Conservation (phyloP, 2,888 invertebrate species). For the Lordiphosa andalusiaca region DNA sequence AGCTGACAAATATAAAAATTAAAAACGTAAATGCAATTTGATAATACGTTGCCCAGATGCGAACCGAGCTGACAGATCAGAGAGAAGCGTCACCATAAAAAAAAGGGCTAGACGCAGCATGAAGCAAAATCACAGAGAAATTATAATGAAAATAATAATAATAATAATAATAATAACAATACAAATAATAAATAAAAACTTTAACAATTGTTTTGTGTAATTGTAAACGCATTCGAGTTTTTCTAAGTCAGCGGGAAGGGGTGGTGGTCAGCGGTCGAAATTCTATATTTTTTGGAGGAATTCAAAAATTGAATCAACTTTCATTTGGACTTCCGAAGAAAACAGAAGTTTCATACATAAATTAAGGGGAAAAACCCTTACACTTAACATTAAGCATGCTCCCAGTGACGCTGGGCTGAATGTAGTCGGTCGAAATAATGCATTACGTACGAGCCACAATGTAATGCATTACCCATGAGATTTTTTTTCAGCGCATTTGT, state of each 20-base stretch:
- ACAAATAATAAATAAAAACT: conserved; percentile 79
- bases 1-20: conserved; percentile 3
- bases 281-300: too few relatives aligned
- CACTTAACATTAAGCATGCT: too few relatives aligned
- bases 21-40: conserved; percentile 43
- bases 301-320: too few relatives aligned
- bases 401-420: too few relatives aligned
- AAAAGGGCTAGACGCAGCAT: conserved; percentile 5
- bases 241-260: conserved; percentile 13
- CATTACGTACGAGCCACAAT: too few relatives aligned
- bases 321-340: too few relatives aligned
- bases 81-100: conserved; percentile 26
- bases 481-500: too few relatives aligned
- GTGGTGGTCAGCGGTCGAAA: too few relatives aligned
- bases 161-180: conserved; percentile 56
- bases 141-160: conserved; percentile 38
- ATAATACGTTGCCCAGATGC: conserved; percentile 25
- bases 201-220: conserved; percentile 81
- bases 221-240: conserved; percentile 67
- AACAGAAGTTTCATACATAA: too few relatives aligned
- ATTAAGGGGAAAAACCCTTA: too few relatives aligned
- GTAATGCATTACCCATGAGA: too few relatives aligned
- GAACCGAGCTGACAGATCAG: conserved; percentile 14
- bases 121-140: conserved; percentile 12
- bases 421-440: too few relatives aligned